Evolutionary conservation across 2,113 vertebrate genomes (phyloP), one percentile per base, ranked within the genome.

Genomic region (Tretioscincus oriximinensis): DNA sequence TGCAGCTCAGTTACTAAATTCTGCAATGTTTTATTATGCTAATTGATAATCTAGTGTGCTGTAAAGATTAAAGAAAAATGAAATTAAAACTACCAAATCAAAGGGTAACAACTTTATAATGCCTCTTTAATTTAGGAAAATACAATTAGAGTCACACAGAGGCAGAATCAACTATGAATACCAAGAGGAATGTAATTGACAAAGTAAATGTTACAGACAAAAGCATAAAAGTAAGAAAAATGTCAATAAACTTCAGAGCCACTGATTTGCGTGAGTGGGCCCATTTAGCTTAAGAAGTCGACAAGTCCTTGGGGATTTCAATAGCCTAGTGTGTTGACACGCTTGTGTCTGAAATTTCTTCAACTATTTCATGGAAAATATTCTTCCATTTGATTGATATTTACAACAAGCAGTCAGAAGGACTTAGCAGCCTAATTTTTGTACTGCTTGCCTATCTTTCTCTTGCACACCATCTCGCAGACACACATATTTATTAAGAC

Each of bases 41-140:
- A 95, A 95, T 91, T 95, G 91, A 94, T 94, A 94, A 93, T 93
- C 85, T 87, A 92, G 63, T 83, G 47, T 88, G 86, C 88, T 92
- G 81, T 77, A 71, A 94, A 94, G 93, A 94, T 93, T 94, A 94
- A 94, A 94, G 90, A 92, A 95, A 95, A 94, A 95, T 94, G 87
- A 94, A 95, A 95, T 95, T 94, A 95, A 94, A 94, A 88, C 89
- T 88, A 83, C 88, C 92, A 94, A 94, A 95, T 93, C 92, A 96
- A 95, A 95, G 91, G 88, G 92, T 95, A 96, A 95, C 94, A 95
- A 94, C 94, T 94, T 95, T 90, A 93, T 94, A 94, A 95, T 94
- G 89, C 86, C 93, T 95, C 92, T 94, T 95, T 94, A 95, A 95
- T 95, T 95, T 95, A 94, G 87, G 78, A 51, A 94, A 94, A 94